These are phyloP conservation scores for Salarias fasciatus DNA, from an alignment of 2,797 vertebrate species.

Conservation along the genomic window DNA sequence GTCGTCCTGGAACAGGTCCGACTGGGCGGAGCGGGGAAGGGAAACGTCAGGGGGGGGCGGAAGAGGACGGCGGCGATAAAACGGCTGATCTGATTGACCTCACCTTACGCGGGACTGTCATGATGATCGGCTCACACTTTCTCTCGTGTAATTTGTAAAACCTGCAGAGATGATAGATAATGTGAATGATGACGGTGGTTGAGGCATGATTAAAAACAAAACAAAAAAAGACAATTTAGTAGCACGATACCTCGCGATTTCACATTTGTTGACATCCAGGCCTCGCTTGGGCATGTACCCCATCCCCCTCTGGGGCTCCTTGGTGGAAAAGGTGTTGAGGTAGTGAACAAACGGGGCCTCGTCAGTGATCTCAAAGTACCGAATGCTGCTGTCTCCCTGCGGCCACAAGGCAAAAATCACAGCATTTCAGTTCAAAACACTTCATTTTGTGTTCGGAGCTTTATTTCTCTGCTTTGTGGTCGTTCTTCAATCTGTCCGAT, in stretches of 20 bases:
- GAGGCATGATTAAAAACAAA: background rate
- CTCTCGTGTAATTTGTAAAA: conserved; percentile 95
- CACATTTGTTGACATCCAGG: conserved; percentile 98
- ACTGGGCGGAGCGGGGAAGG: conserved; percentile 75
- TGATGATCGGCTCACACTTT: conserved; percentile 92
- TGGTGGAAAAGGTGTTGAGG: conserved; percentile 98
- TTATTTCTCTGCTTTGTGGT: too few relatives aligned
- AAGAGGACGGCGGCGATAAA: background rate
- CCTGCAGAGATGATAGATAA: conserved; percentile 68
- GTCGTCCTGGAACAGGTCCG: conserved; percentile 98
- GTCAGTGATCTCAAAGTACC: conserved; percentile 98
- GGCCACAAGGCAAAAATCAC: background rate
- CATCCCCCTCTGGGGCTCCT: conserved; percentile 99
- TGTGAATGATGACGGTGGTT: conserved; percentile 2
- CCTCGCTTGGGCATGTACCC: conserved; percentile 98
- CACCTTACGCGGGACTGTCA: conserved; percentile 95
- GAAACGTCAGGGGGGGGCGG: background rate
- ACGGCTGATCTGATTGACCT: background rate
- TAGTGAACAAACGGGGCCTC: conserved; percentile 98
- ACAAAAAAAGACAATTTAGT: too few relatives aligned
- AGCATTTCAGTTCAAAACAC: too few relatives aligned
- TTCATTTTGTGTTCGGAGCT: too few relatives aligned
- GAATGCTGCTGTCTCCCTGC: conserved; percentile 98
- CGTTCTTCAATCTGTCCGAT: too few relatives aligned
- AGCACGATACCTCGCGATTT: conserved; percentile 91